Evolutionary conservation across 2,113 vertebrate species (phyloP).

Genomic region (Panurus biarmicus): DNA sequence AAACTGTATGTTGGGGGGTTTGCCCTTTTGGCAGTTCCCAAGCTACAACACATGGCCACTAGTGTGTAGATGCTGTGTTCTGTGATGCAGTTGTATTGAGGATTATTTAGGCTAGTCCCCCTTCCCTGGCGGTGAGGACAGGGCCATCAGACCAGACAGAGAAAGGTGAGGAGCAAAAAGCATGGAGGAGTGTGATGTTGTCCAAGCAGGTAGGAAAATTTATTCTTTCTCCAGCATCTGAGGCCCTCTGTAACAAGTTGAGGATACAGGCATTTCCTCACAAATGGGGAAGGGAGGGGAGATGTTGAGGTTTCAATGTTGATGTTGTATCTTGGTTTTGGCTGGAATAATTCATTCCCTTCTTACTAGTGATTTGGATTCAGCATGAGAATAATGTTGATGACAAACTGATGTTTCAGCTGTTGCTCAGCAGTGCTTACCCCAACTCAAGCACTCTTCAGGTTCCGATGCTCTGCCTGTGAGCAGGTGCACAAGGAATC

Average conservation of each 20-base stretch:
- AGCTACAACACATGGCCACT: not conserved
- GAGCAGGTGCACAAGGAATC: not conserved
- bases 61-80: not conserved
- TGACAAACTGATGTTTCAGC: not conserved
- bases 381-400: not conserved
- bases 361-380: not conserved
- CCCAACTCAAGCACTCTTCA: not conserved
- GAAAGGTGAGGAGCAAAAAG: not conserved
- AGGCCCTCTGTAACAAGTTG: not conserved
- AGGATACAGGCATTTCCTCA: not conserved
- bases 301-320: not conserved
- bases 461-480: not conserved
- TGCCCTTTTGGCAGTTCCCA: not conserved
- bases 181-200: not conserved
- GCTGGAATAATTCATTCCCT: not conserved
- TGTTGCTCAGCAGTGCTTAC: not conserved
- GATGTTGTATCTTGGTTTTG: not conserved
- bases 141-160: not conserved
- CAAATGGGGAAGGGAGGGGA: not conserved
- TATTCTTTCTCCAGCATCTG: not conserved
- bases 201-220: not conserved
- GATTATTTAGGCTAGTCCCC: not conserved
- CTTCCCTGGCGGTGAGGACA: not conserved
- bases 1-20: rapidly evolving
- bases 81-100: not conserved